A percentile compares a stretch with the other conserved stretches of the same genome.
These are phyloP conservation scores for Diarsia rubi DNA, from an alignment of 2,888 invertebrate species.

Conservation along the genomic window DNA sequence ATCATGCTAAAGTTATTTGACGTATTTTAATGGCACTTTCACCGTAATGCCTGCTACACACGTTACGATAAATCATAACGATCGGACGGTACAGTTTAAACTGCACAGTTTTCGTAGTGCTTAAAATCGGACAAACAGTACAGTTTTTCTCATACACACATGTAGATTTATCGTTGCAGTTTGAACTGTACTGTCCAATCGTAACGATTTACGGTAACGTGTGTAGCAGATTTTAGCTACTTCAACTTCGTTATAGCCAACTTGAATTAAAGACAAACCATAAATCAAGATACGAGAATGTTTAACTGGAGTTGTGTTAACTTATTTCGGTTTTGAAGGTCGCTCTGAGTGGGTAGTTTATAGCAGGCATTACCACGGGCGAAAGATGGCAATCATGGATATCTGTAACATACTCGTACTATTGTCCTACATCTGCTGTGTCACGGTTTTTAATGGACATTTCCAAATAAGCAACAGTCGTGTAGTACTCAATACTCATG, in stretches of 20 bases:
- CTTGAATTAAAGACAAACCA: constrained; percentile 27
- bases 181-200: too few relatives aligned
- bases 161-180: too few relatives aligned
- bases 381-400: constrained; percentile 45
- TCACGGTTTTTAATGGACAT: constrained; percentile 70
- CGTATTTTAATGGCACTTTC: constrained; percentile 51
- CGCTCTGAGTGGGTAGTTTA: constrained; percentile 30
- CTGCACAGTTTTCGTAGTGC: too few relatives aligned
- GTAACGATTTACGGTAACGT: too few relatives aligned
- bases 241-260: constrained; percentile 15
- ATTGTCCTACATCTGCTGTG: constrained; percentile 55
- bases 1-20: constrained; percentile 31
- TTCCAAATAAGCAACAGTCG: constrained; percentile 62
- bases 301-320: constrained; percentile 35
- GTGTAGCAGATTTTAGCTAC: too few relatives aligned
- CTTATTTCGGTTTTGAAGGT: constrained; percentile 39
- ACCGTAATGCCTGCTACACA: too few relatives aligned
- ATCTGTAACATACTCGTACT: constrained; percentile 39
- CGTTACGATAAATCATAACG: too few relatives aligned
- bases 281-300: constrained; percentile 33
- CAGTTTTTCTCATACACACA: too few relatives aligned
- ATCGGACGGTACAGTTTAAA: too few relatives aligned
- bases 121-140: too few relatives aligned
- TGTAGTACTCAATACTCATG: constrained; percentile 40
- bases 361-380: constrained; percentile 17